Conservation (phyloP, 2,113 vertebrate genomes). For the Rana temporaria region DNA sequence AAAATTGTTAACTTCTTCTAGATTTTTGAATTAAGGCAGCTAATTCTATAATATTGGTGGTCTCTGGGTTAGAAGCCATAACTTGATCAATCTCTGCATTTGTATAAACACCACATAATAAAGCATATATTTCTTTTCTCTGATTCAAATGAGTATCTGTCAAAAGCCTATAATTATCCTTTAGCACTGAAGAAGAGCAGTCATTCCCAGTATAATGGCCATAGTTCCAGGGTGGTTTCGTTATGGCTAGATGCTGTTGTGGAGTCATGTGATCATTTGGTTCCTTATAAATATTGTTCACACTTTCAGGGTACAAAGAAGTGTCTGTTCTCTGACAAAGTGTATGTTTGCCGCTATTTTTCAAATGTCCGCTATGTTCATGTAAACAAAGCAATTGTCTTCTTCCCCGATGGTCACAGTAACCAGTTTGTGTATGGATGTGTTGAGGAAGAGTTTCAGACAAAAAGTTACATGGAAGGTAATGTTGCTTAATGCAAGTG, state of each 20-base stretch:
- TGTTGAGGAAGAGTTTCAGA: accelerated
- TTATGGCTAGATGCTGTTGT: neutral
- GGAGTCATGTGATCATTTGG: neutral
- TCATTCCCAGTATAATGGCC: neutral
- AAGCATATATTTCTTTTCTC: neutral
- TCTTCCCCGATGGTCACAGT: neutral
- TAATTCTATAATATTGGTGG: conserved; percentile 65
- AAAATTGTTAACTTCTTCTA: conserved; percentile 27
- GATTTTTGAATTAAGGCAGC: conserved; percentile 66
- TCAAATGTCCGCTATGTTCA: accelerated
- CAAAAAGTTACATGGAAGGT: accelerated
- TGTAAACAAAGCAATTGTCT: accelerated
- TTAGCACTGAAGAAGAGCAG: accelerated
- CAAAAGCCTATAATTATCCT: neutral
- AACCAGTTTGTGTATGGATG: neutral
- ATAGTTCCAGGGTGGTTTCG: neutral
- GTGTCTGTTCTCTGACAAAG: accelerated
- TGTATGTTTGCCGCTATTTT: neutral
- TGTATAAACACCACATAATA: conserved; percentile 73
- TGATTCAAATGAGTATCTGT: neutral
- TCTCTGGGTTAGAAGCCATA: conserved; percentile 64
- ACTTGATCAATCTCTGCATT: conserved; percentile 63
- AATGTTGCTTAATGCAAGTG: neutral
- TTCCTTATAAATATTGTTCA: accelerated
- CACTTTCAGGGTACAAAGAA: accelerated